Conservation (phyloP, 2,113 vertebrate genomes). For the Poeciliopsis turrubarensis region DNA sequence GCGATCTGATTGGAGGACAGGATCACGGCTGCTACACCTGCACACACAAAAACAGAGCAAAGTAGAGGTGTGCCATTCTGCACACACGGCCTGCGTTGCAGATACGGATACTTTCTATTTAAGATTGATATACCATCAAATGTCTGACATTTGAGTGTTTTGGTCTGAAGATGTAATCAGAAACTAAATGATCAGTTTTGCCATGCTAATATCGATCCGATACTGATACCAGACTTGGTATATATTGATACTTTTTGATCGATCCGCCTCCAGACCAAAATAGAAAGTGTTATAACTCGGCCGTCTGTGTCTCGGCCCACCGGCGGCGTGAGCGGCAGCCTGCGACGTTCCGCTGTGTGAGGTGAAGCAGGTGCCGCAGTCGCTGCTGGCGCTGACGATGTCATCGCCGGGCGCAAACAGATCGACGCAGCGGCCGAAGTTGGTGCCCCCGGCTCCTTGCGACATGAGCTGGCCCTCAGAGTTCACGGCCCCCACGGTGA, state of each 20-base stretch:
- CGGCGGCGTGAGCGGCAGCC: slow-evolving; percentile 88
- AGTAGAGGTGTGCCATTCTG: too few species aligned
- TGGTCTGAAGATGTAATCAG: too few species aligned
- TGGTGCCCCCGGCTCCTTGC: slow-evolving; percentile 84
- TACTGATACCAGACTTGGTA: too few species aligned
- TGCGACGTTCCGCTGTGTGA: slow-evolving; percentile 88
- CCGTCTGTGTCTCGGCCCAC: slow-evolving; percentile 38
- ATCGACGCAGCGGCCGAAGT: slow-evolving; percentile 88
- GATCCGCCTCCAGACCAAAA: not conserved
- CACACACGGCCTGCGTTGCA: too few species aligned
- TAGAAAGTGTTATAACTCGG: not conserved
- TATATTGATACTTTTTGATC: too few species aligned
- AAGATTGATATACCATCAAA: too few species aligned
- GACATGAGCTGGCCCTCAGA: slow-evolving; percentile 82
- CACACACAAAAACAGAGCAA: slow-evolving; percentile 6
- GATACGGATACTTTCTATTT: too few species aligned
- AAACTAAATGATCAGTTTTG: too few species aligned
- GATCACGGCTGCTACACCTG: slow-evolving; percentile 85
- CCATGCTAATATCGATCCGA: too few species aligned
- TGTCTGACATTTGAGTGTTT: too few species aligned
- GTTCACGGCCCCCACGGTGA: slow-evolving; percentile 89
- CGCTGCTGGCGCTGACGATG: slow-evolving; percentile 88
- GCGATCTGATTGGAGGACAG: slow-evolving; percentile 75
- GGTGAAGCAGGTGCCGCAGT: slow-evolving; percentile 88
- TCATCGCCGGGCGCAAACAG: slow-evolving; percentile 91